Percentiles rank a stretch among this genome's conserved stretches.
Conservation (phyloP, 2,113 vertebrate species). For the Cyanoramphus novaezelandiae region DNA sequence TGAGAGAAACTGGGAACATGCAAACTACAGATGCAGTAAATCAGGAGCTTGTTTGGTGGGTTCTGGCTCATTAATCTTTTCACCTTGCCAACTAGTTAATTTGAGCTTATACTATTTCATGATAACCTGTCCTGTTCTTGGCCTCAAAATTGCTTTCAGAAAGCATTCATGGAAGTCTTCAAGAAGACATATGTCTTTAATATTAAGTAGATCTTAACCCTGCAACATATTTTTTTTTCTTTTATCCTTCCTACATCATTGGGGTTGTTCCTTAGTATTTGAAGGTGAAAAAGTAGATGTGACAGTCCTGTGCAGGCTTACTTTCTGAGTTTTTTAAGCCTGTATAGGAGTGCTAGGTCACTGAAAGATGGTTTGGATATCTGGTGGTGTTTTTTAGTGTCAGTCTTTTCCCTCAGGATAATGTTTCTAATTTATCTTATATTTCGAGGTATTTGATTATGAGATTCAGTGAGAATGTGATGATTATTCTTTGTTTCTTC, state of each 20-base stretch:
- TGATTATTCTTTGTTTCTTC: slow-evolving; percentile 63
- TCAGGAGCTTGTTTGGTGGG: slow-evolving; percentile 3
- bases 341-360: not conserved
- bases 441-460: slow-evolving; percentile 61
- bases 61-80: slow-evolving; percentile 35
- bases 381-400: not conserved
- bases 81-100: slow-evolving; percentile 7
- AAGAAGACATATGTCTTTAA: not conserved
- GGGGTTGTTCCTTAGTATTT: not conserved
- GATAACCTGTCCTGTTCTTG: not conserved
- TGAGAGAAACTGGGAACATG: slow-evolving; percentile 2
- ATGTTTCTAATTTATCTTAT: slow-evolving; percentile 45
- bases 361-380: not conserved
- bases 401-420: slow-evolving; percentile 15
- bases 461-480: slow-evolving; percentile 41
- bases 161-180: not conserved
- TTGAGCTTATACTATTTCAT: not conserved
- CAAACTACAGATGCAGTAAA: slow-evolving; percentile 18
- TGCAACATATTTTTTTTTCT: not conserved
- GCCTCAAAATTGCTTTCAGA: not conserved
- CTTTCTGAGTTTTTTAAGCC: not conserved
- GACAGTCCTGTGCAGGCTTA: not conserved
- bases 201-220: not conserved
- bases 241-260: not conserved
- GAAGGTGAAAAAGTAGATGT: not conserved